Percentiles rank a stretch among this genome's conserved stretches.
Evolutionary conservation across 2,113 vertebrate species (phyloP).

Genomic region (Varanus komodoensis): DNA sequence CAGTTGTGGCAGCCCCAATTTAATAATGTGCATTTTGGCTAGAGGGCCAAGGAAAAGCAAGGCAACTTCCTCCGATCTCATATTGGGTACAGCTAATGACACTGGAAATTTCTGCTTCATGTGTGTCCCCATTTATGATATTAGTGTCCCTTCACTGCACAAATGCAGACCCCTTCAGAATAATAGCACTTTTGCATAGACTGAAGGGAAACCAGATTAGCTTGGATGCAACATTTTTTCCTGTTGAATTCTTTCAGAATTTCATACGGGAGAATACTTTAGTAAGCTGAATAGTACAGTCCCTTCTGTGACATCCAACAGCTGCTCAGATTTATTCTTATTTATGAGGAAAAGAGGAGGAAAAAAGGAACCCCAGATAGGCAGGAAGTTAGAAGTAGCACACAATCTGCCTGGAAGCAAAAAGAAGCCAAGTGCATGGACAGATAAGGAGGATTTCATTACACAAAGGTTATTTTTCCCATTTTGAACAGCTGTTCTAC

Average conservation of each 20-base stretch:
- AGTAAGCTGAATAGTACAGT: not conserved
- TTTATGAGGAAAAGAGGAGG: conserved; percentile 16
- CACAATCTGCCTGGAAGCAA: not conserved
- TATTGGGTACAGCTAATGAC: not conserved
- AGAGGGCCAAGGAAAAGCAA: not conserved
- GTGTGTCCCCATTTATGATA: conserved; percentile 7
- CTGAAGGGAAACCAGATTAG: not conserved
- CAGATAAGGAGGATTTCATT: conserved; percentile 21
- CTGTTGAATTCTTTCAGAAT: not conserved
- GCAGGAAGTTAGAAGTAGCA: conserved; percentile 30
- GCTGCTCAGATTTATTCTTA: conserved; percentile 8
- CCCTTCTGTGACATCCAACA: not conserved
- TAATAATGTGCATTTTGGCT: not conserved
- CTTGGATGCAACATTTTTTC: not conserved
- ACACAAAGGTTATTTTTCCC: conserved; percentile 22
- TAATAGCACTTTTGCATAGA: accelerated
- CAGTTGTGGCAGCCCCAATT: not conserved
- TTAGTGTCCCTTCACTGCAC: conserved; percentile 26
- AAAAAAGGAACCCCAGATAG: not conserved
- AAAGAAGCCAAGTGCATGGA: conserved; percentile 31
- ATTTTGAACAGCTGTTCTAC: not conserved
- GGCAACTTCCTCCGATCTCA: not conserved
- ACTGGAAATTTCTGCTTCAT: conserved; percentile 25
- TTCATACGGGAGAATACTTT: not conserved
- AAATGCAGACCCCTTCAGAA: not conserved